Percentiles rank a stretch among this genome's conserved stretches.
These are phyloP conservation scores for Eurystomus glaucurus DNA, from an alignment of 2,797 vertebrate species.

Conservation along the genomic window DNA sequence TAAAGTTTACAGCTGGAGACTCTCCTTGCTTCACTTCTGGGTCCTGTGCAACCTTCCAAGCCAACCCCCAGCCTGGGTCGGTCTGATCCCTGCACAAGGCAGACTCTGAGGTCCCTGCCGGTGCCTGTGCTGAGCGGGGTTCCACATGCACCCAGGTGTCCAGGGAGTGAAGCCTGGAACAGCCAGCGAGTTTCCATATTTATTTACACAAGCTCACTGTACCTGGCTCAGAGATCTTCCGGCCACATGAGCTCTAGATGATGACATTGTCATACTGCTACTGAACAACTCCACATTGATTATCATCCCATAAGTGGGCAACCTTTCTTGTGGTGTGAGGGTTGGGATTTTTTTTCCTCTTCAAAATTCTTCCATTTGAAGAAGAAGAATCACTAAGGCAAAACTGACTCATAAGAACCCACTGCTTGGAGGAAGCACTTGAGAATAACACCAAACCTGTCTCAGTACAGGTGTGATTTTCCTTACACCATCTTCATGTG, in stretches of 20 bases:
- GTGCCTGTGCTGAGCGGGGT: neutral
- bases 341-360: neutral
- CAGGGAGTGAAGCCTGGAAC: neutral
- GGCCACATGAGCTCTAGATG: fast-evolving
- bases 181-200: neutral
- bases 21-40: neutral
- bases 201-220: neutral
- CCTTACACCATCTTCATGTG: neutral
- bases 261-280: fast-evolving
- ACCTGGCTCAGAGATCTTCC: neutral
- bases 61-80: fast-evolving
- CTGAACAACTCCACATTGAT: constrained; percentile 14
- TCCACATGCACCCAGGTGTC: neutral
- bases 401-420: neutral
- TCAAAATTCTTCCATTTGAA: constrained; percentile 16
- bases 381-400: neutral
- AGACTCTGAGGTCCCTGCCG: neutral
- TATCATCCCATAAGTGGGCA: neutral
- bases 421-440: fast-evolving
- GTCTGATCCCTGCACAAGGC: neutral
- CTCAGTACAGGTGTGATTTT: neutral
- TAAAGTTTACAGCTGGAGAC: neutral
- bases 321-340: neutral
- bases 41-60: neutral
- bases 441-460: neutral